Evolutionary conservation across 2,888 invertebrate species (phyloP), one percentile per base, ranked within the genome.

Genomic region (Leistus spinibarbis): DNA sequence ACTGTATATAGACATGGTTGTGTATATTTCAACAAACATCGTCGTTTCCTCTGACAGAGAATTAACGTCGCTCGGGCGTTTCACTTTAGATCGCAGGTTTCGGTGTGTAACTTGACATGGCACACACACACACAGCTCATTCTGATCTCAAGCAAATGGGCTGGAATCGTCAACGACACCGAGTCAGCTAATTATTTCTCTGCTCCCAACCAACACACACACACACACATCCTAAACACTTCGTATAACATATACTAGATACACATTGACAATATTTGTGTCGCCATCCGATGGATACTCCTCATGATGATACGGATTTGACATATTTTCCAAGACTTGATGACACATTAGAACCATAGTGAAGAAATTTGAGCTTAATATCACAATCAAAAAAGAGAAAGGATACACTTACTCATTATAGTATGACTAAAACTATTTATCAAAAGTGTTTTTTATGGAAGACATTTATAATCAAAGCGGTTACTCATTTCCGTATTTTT

Each of bases 41-140:
- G n/a, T n/a, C n/a, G n/a, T 54, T 53, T 54, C 13, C 54, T 54
- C 54, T 54, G 54, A 4, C 13, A 54, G n/a, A 54, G 54, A 54
- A 54, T 16, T 54, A 54, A 13, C 3, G 5, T 16, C n/a, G 54
- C 3, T 54, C 54, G 7, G n/a, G 17, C 54, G 54, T 54, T 16
- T 13, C 17, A 17, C 2, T 13, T 1, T 13, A 54, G 54, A 54
- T 13, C 2, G 54, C 54, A 54, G 54, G 54, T 54, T 54, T 54
- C n/a, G 13, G 54, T 54, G n/a, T 54, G 54, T 54, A 54, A 54
- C 17, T 54, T 54, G 54, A 54, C 54, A 54, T 54, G 54, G 2
- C 54, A 54, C n/a, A n/a, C n/a, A n/a, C n/a, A n/a, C n/a, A n/a
- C n/a, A n/a, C 54, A 54, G 54, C 54, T 54, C 54, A 54, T 54